A percentile compares a stretch with the other conserved stretches of the same genome.
Conservation (phyloP, 2,888 invertebrate species). For the Apeira syringaria region DNA sequence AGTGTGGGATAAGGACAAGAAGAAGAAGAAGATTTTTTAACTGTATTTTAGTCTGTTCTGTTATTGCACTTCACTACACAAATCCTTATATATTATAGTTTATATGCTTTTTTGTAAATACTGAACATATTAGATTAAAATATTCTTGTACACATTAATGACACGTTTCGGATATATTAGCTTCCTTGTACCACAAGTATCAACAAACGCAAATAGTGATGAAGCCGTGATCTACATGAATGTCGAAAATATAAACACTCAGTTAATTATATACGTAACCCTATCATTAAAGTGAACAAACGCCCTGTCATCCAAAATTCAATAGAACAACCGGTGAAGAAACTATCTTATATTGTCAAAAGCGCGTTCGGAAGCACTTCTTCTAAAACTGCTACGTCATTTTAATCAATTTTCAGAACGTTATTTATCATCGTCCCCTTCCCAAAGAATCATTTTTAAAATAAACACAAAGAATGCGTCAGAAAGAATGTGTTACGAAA, state of each 20-base stretch:
- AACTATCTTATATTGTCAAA: conserved; percentile 43
- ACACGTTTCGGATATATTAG: too few species aligned
- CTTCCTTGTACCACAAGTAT: too few species aligned
- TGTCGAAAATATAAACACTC: not conserved
- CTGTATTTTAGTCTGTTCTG: too few species aligned
- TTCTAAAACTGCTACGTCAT: conserved; percentile 58
- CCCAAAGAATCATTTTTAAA: conserved; percentile 49
- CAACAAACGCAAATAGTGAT: too few species aligned
- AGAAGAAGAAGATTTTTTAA: too few species aligned
- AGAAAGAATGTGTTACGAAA: conserved; percentile 72
- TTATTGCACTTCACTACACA: too few species aligned
- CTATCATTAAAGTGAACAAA: conserved; percentile 6
- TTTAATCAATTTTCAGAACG: conserved; percentile 62
- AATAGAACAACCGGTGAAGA: conserved; percentile 47
- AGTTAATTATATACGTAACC: conserved; percentile 1
- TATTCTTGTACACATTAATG: too few species aligned
- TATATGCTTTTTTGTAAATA: too few species aligned
- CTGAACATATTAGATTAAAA: too few species aligned
- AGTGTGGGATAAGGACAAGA: too few species aligned
- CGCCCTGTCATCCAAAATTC: conserved; percentile 31
- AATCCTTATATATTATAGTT: too few species aligned
- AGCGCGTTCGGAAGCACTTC: conserved; percentile 51
- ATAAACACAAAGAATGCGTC: conserved; percentile 65
- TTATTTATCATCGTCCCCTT: conserved; percentile 58
- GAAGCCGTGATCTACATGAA: too few species aligned